Conservation (phyloP, 2,113 vertebrate genomes). For the Mystacornis crossleyi region DNA sequence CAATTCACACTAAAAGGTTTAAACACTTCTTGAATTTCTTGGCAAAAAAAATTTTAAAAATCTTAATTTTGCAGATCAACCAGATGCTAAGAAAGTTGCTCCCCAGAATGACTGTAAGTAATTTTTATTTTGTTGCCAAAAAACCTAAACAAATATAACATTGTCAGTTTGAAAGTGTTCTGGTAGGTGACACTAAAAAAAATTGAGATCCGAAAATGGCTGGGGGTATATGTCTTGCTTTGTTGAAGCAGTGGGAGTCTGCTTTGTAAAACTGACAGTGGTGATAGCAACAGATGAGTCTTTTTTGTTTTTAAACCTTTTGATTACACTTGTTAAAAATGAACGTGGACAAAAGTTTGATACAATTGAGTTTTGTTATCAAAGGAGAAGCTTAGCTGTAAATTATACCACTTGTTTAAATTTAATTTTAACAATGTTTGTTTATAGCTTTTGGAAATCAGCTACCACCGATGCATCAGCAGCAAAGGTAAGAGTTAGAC, state of each 20-base stretch:
- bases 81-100: slow-evolving; percentile 98
- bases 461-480: slow-evolving; percentile 91
- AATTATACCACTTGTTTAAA: not conserved
- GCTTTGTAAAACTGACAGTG: not conserved
- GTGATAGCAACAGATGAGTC: not conserved
- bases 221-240: not conserved
- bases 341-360: not conserved
- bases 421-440: slow-evolving; percentile 11
- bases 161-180: slow-evolving; percentile 42
- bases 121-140: slow-evolving; percentile 28
- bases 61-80: slow-evolving; percentile 92
- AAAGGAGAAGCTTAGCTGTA: not conserved
- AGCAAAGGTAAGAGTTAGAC: slow-evolving; percentile 81
- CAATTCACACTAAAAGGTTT: slow-evolving; percentile 57
- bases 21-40: slow-evolving; percentile 5
- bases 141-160: not conserved
- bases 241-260: not conserved
- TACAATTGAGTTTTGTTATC: not conserved
- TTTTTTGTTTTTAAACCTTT: not conserved
- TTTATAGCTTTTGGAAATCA: slow-evolving; percentile 86
- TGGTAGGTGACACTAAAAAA: not conserved
- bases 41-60: slow-evolving; percentile 62
- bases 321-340: not conserved
- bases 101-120: slow-evolving; percentile 95
- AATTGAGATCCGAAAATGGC: not conserved